Base-by-base conservation (phyloP, 2,888 invertebrate genomes). In the Rotaria magnacalcarata region DNA sequence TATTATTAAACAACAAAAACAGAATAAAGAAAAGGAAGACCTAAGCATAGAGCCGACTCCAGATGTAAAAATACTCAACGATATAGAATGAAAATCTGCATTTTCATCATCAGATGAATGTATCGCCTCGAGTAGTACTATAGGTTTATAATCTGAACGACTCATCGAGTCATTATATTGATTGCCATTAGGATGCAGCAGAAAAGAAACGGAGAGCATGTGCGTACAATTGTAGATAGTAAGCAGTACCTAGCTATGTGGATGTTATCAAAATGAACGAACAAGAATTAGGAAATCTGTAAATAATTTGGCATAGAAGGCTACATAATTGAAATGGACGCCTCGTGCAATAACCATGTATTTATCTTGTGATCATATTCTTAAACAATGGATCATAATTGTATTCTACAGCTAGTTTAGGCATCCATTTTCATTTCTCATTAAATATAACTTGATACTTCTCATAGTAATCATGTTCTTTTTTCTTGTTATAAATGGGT, bases 201-300 rank as follows among this genome's bases (percentile, higher is more conserved):
- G 24, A 56, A 34, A 24, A 3, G 27, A 24, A 16, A 58, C n/a
- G 11, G 27, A 67, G 11, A 67, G 27, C 67, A 27, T 67, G 6
- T 41, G 34, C 19, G 34, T 34, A 14, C 14, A 27, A 34, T 34
- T 67, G 27, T 19, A 2, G 34, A 34, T 67, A 16, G 19, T 16
- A 67, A 14, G 34, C 1, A 41, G 34, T 34, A 67, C 11, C 67
- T 19, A 67, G 34, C 34, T 16, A 2, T 34, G 16, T 4, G 34
- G n/a, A 41, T 67, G 67, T 67, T 67, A 67, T 67, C 34, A 67
- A 34, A 67, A 67, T 67, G 34, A 67, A 67, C 67, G 67, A 41
- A 34, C 0, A 41, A 27, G 34, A 67, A 67, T 6, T 67, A 67
- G 19, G 67, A 67, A 14, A 34, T 67, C 34, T 67, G 67, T 41